Conservation (phyloP, 2,113 vertebrate species). For the Cyanoramphus novaezelandiae region DNA sequence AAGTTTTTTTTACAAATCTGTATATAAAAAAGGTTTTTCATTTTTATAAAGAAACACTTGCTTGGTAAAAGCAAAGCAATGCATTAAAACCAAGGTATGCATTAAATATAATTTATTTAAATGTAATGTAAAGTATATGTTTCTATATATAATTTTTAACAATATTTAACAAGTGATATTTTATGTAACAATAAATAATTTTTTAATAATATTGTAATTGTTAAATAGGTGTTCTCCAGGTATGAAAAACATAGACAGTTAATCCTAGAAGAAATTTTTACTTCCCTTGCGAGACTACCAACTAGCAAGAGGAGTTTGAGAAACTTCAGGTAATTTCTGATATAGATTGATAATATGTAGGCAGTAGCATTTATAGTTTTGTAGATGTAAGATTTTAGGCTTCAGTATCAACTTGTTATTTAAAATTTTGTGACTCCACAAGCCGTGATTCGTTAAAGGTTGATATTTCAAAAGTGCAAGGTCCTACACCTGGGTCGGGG, state of each 20-base stretch:
- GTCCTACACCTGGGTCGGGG: too few relatives aligned
- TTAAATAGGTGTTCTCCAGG: background rate
- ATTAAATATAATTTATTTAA: background rate
- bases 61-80: background rate
- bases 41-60: background rate
- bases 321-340: conserved; percentile 2
- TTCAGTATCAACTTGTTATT: background rate
- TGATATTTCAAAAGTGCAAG: background rate
- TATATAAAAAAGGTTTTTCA: background rate
- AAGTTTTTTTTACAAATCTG: background rate
- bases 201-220: background rate
- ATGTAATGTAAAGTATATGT: background rate
- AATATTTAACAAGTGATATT: background rate
- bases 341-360: background rate
- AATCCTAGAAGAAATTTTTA: conserved; percentile 16
- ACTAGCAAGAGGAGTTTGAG: conserved; percentile 6
- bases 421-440: background rate
- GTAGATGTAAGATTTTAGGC: background rate
- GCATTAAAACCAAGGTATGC: background rate
- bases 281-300: background rate
- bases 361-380: background rate
- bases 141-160: background rate
- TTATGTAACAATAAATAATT: background rate
- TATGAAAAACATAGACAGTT: conserved; percentile 1
- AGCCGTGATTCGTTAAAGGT: background rate